These are phyloP conservation scores for Antennarius maculatus DNA, from an alignment of 2,797 vertebrate species.

Conservation along the genomic window DNA sequence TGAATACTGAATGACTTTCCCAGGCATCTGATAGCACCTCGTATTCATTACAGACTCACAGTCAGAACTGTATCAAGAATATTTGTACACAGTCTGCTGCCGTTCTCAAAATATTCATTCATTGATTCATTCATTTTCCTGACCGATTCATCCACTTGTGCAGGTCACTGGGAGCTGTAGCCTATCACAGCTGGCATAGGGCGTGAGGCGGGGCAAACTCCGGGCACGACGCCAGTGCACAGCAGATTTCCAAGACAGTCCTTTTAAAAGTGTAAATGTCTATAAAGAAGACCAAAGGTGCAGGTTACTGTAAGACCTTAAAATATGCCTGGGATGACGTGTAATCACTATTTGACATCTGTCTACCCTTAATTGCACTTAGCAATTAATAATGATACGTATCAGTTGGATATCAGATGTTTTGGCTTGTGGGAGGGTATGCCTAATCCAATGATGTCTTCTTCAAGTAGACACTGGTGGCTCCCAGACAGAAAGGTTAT, in stretches of 20 bases:
- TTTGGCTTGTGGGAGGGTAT: conserved; percentile 80
- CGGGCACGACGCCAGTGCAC: not conserved
- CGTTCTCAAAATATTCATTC: too few relatives aligned
- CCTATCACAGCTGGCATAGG: not conserved
- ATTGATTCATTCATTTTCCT: too few relatives aligned
- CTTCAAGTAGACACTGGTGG: conserved; percentile 79
- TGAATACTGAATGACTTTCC: not conserved
- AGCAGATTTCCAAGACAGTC: conserved; percentile 4
- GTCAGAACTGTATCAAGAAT: not conserved
- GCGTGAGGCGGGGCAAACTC: too few relatives aligned
- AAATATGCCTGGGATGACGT: conserved; percentile 29
- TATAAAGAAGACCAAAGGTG: conserved; percentile 6
- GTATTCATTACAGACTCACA: not conserved
- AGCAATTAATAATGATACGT: conserved; percentile 88
- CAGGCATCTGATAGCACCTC: not conserved
- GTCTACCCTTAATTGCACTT: conserved; percentile 82
- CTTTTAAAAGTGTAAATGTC: not conserved
- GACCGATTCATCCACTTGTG: too few relatives aligned
- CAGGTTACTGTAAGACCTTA: conserved; percentile 44
- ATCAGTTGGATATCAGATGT: conserved; percentile 85
- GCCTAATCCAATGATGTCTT: conserved; percentile 85
- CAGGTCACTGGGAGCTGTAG: too few relatives aligned
- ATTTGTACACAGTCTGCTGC: not conserved
- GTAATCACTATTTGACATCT: conserved; percentile 57
- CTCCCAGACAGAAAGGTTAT: conserved; percentile 84